Conservation (phyloP, 2,113 vertebrate species). For the Chaenocephalus aceratus region DNA sequence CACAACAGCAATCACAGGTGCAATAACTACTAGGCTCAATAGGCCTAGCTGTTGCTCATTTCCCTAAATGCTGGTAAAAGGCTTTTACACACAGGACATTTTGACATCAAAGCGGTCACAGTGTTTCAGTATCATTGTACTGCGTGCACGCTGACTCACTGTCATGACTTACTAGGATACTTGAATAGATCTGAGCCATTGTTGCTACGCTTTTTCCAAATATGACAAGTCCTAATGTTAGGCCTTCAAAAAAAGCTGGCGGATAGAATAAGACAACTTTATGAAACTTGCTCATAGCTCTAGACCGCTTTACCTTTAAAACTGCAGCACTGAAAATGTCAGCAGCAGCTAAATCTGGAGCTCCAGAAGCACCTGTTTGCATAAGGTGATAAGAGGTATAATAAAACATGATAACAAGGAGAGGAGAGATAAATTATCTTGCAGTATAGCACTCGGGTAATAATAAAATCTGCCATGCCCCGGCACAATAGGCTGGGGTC, state of each 20-base stretch:
- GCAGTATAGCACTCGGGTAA: slow-evolving; percentile 14
- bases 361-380: background rate
- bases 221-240: background rate
- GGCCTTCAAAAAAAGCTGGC: background rate
- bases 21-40: background rate
- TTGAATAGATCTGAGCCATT: background rate
- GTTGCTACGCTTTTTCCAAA: background rate
- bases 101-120: background rate
- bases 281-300: background rate
- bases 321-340: background rate
- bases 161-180: background rate
- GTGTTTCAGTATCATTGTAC: background rate
- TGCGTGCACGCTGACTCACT: background rate
- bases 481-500: background rate
- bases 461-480: slow-evolving; percentile 16
- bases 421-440: slow-evolving; percentile 38
- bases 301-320: background rate
- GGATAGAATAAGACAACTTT: background rate
- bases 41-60: background rate
- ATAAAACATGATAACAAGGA: slow-evolving; percentile 24
- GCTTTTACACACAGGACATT: background rate
- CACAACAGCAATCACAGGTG: background rate
- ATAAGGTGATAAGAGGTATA: slow-evolving; percentile 32
- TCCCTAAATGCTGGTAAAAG: background rate
- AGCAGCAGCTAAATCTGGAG: background rate